A percentile compares a stretch with the other conserved stretches of the same genome.
Conservation (phyloP, 2,113 vertebrate species). For the Cyanocitta stelleri region DNA sequence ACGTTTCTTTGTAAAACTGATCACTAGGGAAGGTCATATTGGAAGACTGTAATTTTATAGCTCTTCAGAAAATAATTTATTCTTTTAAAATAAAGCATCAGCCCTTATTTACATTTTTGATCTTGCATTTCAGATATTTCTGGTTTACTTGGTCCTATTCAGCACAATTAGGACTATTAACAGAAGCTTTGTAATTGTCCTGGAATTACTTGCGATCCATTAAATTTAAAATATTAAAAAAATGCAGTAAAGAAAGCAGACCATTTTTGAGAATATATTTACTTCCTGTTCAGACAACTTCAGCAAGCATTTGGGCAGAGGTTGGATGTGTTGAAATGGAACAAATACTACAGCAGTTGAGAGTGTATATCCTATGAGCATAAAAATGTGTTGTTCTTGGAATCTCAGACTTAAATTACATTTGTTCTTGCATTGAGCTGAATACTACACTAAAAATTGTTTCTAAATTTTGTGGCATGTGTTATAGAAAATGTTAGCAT, state of each 20-base stretch:
- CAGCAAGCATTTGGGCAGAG: not conserved
- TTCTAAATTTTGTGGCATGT: not conserved
- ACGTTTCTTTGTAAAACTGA: not conserved
- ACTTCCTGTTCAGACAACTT: not conserved
- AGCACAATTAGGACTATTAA: not conserved
- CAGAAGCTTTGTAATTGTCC: not conserved
- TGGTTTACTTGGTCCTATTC: not conserved
- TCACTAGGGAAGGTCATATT: not conserved
- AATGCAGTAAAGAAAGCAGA: not conserved
- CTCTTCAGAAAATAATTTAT: not conserved
- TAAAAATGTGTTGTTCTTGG: not conserved
- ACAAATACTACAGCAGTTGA: not conserved
- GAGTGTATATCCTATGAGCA: not conserved
- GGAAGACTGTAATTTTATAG: not conserved
- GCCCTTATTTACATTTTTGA: not conserved
- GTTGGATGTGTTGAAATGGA: not conserved
- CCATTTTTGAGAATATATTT: not conserved
- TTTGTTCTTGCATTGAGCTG: not conserved
- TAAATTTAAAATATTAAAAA: not conserved
- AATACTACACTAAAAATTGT: not conserved
- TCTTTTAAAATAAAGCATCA: not conserved
- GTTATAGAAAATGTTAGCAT: not conserved
- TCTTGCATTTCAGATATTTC: not conserved
- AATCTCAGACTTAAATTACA: not conserved
- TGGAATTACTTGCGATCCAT: not conserved